phyloP scores from a whole-genome alignment of 2,888 invertebrate genomes.

The Caenorhabditis panamensis region DNA sequence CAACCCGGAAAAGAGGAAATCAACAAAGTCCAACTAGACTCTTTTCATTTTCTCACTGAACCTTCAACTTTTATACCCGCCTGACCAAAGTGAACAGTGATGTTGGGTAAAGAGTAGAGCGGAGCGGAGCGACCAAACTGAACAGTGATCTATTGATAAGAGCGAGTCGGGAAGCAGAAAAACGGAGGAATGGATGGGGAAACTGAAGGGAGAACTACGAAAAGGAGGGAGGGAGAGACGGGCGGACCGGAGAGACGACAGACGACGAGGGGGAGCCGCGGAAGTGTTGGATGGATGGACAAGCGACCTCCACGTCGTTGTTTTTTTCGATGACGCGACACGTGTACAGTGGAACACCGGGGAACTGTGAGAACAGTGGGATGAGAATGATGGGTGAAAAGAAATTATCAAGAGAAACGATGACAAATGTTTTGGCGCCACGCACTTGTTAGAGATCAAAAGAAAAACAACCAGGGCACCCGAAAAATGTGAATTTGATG shows the following conservation, averaged over 20 bases:
- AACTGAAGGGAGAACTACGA: slow-evolving; percentile 7
- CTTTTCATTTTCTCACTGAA: not conserved
- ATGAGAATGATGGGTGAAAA: too few relatives aligned
- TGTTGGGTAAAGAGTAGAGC: slow-evolving; percentile 10
- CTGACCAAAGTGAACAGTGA: slow-evolving; percentile 31
- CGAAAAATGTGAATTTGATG: too few relatives aligned
- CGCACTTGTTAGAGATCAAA: too few relatives aligned
- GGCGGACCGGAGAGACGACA: slow-evolving; percentile 48
- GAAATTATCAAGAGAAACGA: too few relatives aligned
- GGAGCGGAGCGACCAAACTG: slow-evolving; percentile 2
- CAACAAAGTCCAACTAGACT: slow-evolving; percentile 6
- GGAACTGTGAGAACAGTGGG: too few relatives aligned
- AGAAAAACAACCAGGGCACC: too few relatives aligned
- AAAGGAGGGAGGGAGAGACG: slow-evolving; percentile 18
- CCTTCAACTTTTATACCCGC: slow-evolving; percentile 7
- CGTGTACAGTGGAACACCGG: too few relatives aligned
- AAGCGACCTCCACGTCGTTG: not conserved
- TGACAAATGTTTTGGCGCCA: too few relatives aligned
- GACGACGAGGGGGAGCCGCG: slow-evolving; percentile 10
- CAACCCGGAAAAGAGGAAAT: not conserved
- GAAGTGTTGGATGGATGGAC: slow-evolving; percentile 30
- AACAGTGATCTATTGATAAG: slow-evolving; percentile 51
- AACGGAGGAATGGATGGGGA: not conserved
- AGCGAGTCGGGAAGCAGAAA: not conserved
- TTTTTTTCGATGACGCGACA: too few relatives aligned